Base-by-base conservation (phyloP, 2,888 invertebrate genomes). In the Lithodes maja region DNA sequence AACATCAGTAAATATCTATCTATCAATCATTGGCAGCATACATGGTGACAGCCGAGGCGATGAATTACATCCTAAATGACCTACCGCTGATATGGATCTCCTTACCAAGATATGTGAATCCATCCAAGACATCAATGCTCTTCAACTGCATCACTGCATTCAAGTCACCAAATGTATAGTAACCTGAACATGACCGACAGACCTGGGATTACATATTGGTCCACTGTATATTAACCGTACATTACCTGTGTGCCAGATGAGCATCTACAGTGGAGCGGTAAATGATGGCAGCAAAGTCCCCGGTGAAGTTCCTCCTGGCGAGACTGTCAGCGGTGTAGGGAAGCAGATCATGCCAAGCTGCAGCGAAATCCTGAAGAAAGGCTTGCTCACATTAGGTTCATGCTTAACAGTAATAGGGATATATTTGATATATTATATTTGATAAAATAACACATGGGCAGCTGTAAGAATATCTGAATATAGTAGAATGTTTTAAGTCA, bases 281-380 rank as follows among this genome's bases (percentile, higher is more conserved):
- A 53, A 93, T 93, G 91, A 93, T 92, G 3, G 93, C 93, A 5
- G 93, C 89, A 88, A 93, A 94, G 92, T 94, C 93, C 0, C 94
- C 94, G 9, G 92, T 92, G 83, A 89, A 92, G 55, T 92, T 92
- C 12, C 92, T 92, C 68, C 92, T 90, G 5, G 92, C 92, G 1
- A 93, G 83, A 74, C 92, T 85, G 0, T 91, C 90, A 7, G 92
- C 92, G 3, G 82, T 69, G 7, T 78, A 86, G 2, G 83, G 80
- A 12, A 92, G 12, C 49, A 91, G 80, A 0, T 83, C 55, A 3
- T 55, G 81, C 90, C 90, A 91, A 1, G 81, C 17, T 1, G 49
- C 75, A 0, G 90, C 83, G 54, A 91, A 75, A 2, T 90, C 91
- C 90, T 90, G 90, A 5, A 83, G 50, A 50, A 17, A n/a, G 79